These are phyloP conservation scores for Zelleria hepariella DNA, from an alignment of 2,888 invertebrate genomes.

Conservation along the genomic window DNA sequence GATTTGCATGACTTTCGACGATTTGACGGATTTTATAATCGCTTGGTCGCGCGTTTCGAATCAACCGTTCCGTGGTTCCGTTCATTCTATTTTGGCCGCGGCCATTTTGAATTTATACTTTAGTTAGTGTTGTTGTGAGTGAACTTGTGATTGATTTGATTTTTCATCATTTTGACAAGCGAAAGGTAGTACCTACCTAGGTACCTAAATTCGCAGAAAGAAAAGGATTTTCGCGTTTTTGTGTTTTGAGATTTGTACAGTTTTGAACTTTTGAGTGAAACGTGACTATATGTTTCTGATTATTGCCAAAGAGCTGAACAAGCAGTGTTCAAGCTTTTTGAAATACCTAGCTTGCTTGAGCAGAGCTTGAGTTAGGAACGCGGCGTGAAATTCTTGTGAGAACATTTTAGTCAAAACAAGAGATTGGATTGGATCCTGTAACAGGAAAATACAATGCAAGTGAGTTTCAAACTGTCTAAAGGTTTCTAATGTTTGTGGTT, in stretches of 20 bases:
- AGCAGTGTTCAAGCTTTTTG: too few species aligned
- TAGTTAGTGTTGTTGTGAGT: slow-evolving; percentile 10
- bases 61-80: background rate
- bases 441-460: slow-evolving; percentile 18
- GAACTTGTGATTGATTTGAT: background rate
- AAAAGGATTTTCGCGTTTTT: too few species aligned
- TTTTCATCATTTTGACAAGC: background rate
- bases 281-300: too few species aligned
- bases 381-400: background rate
- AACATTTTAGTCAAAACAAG: background rate
- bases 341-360: too few species aligned
- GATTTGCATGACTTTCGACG: background rate
- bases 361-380: slow-evolving; percentile 15
- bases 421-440: slow-evolving; percentile 5
- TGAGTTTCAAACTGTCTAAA: slow-evolving; percentile 16
- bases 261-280: too few species aligned
- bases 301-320: too few species aligned
- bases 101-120: slow-evolving; percentile 56
- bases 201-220: background rate
- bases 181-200: background rate
- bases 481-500: background rate
- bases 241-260: background rate
- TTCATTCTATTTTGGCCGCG: slow-evolving; percentile 30
- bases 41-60: background rate
- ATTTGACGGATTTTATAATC: background rate